These are phyloP conservation scores for Agrochola lota DNA, from an alignment of 2,888 invertebrate species.

Conservation along the genomic window DNA sequence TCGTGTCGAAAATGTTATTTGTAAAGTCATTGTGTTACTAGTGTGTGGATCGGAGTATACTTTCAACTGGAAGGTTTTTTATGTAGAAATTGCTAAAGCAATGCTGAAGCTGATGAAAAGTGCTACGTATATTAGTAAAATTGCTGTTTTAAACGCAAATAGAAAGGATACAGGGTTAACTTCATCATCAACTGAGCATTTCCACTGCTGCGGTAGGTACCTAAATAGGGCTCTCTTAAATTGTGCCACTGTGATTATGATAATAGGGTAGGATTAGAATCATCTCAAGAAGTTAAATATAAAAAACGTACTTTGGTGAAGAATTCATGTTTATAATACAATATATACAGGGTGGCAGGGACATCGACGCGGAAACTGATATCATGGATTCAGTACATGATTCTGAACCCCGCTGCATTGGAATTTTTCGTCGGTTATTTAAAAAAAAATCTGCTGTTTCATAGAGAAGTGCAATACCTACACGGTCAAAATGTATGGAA, in stretches of 20 bases:
- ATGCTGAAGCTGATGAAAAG: background rate
- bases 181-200: background rate
- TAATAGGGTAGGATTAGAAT: background rate
- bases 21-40: conserved; percentile 52
- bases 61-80: conserved; percentile 12
- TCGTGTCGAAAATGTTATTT: conserved; percentile 61
- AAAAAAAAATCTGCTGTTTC: no score
- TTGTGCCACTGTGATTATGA: background rate
- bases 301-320: background rate
- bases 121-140: background rate
- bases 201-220: background rate
- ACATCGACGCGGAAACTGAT: no score
- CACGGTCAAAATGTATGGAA: no score
- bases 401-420: no score
- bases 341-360: no score
- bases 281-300: no score
- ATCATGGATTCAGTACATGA: no score
- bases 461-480: no score
- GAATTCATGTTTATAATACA: background rate
- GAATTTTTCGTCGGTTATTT: no score
- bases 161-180: background rate
- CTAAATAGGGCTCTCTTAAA: background rate
- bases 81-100: background rate
- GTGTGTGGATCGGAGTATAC: conserved; percentile 18
- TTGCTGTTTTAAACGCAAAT: background rate